Conservation (phyloP, 92 coral and sea anemone genomes). For the Siderastrea radians region DNA sequence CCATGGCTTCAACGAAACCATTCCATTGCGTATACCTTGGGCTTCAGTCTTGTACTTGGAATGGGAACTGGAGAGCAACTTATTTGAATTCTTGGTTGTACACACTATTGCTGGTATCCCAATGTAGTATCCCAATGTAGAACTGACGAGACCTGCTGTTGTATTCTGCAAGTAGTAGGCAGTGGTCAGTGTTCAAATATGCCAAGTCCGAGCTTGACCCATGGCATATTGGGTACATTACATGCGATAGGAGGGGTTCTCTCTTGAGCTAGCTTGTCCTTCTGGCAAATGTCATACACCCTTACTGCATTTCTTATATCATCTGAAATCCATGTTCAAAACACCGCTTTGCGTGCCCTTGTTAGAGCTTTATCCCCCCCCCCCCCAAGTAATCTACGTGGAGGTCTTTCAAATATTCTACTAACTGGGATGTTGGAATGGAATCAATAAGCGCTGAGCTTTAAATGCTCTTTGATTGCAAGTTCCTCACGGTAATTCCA, state of each 20-base stretch:
- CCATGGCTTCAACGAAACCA: slow-evolving; percentile 24
- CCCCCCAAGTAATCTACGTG: too few relatives aligned
- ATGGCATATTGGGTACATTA: background rate
- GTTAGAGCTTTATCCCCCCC: background rate
- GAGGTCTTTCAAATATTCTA: background rate
- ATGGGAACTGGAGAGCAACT: too few relatives aligned
- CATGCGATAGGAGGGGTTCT: background rate
- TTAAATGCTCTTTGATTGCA: slow-evolving; percentile 8
- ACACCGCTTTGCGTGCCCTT: background rate
- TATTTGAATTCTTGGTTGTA: background rate
- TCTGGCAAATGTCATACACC: background rate
- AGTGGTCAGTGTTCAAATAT: slow-evolving; percentile 10
- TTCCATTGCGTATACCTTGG: slow-evolving; percentile 5
- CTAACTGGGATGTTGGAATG: background rate
- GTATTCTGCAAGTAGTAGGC: background rate
- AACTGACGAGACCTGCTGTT: slow-evolving; percentile 3
- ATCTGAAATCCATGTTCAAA: slow-evolving; percentile 2
- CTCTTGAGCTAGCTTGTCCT: slow-evolving; percentile 11
- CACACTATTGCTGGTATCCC: slow-evolving; percentile 8
- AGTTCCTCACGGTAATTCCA: slow-evolving; percentile 29
- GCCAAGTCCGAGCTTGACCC: background rate
- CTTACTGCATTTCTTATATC: slow-evolving; percentile 6
- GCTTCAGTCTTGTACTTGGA: too few relatives aligned
- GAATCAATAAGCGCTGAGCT: slow-evolving; percentile 15
- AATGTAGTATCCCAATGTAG: slow-evolving; percentile 14